Evolutionary conservation across 2,888 invertebrate genomes (phyloP), one percentile per base, ranked within the genome.

Genomic region (Conchocele bisecta): DNA sequence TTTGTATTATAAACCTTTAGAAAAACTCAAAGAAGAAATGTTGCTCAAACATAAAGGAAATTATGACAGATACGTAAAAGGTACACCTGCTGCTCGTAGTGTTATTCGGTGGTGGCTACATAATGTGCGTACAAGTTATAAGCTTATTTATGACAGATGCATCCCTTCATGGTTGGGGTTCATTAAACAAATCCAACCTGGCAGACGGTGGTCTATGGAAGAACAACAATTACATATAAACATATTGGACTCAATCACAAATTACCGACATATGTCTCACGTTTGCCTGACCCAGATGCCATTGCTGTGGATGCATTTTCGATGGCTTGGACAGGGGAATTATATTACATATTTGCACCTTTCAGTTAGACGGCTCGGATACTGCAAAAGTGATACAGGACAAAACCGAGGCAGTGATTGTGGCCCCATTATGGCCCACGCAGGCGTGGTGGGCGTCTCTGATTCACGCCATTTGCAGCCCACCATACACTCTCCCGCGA

Each of bases 221-320:
- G 71, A 71, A 51, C 57, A 71, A 20, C 3, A 3, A 0, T 39
- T 50, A 13, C 71, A 66, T 44, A 71, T 66, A 13, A 71, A 71
- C 20, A 37, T 61, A 35, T 29, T 70, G 42, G 67, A 28, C 26
- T 65, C 6, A 76, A 77, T 29, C 22, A 29, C 5, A 54, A 70
- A 44, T n/a, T 54, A 13, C 28, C n/a, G 11, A 35, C n/a, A n/a
- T 75, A 51, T 57, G 69, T 64, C 3, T 58, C 69, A 7, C 61
- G 39, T 31, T 20, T 22, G n/a, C 69, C 70, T 13, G 64, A 70
- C n/a, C 64, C 53, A 24, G 44, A 57, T 26, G 57, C 59, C 15
- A 28, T 26, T 5, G 42, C 35, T 20, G 33, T 70, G 5, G 53
- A 70, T 64, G 64, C 58, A 20, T 63, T 70, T 35, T 28, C 50